Percentiles rank a stretch among this genome's conserved stretches.
These are phyloP conservation scores for Tenthredo livida DNA, from an alignment of 2,888 invertebrate genomes.

Conservation along the genomic window DNA sequence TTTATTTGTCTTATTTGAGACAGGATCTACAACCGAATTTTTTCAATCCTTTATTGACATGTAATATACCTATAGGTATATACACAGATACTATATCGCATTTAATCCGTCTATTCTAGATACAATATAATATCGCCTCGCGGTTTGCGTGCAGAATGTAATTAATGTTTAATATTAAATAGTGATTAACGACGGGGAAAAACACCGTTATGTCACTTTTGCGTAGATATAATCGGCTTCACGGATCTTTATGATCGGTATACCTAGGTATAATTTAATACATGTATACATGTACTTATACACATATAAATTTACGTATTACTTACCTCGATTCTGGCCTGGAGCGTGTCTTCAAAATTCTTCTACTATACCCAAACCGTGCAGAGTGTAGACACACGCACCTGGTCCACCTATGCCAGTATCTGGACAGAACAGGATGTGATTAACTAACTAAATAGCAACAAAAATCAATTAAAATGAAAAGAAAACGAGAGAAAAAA, in stretches of 20 bases:
- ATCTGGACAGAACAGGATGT: neutral
- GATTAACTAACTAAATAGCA: neutral
- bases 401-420: neutral
- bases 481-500: neutral
- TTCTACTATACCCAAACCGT: neutral
- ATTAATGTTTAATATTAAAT: constrained; percentile 25
- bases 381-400: neutral
- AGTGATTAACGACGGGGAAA: neutral
- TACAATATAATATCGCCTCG: neutral
- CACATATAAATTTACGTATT: neutral
- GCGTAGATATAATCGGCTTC: constrained; percentile 22
- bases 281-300: neutral
- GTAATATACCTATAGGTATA: neutral
- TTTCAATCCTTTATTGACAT: neutral
- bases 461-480: neutral
- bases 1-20: neutral
- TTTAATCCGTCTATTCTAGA: neutral
- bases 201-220: constrained; percentile 15
- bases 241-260: neutral
- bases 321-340: neutral
- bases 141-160: constrained; percentile 11
- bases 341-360: constrained; percentile 12
- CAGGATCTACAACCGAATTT: neutral
- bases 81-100: neutral
- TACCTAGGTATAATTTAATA: neutral